These are phyloP conservation scores for Stomorhina lunata DNA, from an alignment of 2,888 invertebrate species.

Conservation along the genomic window DNA sequence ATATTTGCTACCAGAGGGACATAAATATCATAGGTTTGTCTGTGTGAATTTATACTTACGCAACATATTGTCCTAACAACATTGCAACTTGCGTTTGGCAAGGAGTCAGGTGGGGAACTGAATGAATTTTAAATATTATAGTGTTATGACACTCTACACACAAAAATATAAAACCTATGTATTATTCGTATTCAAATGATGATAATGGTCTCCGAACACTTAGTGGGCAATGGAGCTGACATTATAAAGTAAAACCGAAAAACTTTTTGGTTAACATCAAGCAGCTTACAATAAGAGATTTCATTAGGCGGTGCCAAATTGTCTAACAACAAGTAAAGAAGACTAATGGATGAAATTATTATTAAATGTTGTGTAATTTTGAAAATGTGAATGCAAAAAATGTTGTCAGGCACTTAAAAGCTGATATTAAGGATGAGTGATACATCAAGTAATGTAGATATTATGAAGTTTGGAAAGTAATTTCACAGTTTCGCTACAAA, in stretches of 20 bases:
- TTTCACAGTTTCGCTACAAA: too few species aligned
- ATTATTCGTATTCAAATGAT: too few species aligned
- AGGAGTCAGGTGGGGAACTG: background rate
- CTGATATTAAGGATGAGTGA: too few species aligned
- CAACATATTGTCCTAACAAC: conserved; percentile 11
- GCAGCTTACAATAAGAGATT: background rate
- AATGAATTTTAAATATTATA: background rate
- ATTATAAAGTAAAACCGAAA: conserved; percentile 27
- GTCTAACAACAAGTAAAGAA: background rate
- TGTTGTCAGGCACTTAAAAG: conserved; percentile 16
- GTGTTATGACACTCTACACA: conserved; percentile 9
- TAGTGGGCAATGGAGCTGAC: conserved; percentile 49
- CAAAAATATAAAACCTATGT: too few species aligned
- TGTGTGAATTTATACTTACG: conserved; percentile 15
- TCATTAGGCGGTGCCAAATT: background rate
- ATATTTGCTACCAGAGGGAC: conserved; percentile 25
- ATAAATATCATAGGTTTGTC: conserved; percentile 8
- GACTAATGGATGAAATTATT: background rate
- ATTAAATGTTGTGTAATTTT: background rate
- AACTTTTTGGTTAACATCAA: conserved; percentile 24
- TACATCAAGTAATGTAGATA: too few species aligned
- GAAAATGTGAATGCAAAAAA: background rate
- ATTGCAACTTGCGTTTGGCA: background rate
- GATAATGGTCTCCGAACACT: conserved; percentile 47
- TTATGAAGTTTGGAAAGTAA: too few species aligned